Conservation (phyloP, 2,113 vertebrate genomes). For the Tor tambroides region DNA sequence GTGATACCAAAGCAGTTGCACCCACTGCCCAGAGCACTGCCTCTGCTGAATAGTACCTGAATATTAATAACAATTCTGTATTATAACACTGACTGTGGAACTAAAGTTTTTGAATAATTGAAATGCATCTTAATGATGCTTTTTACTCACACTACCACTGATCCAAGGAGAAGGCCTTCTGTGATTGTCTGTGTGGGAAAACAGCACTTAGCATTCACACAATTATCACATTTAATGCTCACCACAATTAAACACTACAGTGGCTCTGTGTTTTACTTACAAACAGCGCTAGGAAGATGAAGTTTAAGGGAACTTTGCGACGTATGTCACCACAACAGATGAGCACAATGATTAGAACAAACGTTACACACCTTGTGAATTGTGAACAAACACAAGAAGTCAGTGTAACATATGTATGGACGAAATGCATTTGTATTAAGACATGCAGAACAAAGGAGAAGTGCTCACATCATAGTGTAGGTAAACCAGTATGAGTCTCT, state of each 20-base stretch:
- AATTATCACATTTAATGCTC: not conserved
- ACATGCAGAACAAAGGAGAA: not conserved
- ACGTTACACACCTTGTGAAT: constrained; percentile 66
- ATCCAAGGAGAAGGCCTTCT: constrained; percentile 80
- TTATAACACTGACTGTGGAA: not conserved
- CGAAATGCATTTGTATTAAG: not conserved
- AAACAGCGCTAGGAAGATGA: constrained; percentile 82
- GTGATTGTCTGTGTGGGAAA: constrained; percentile 71
- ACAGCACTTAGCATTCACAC: constrained; percentile 41
- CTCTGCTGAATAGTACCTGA: constrained; percentile 72
- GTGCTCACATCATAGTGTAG: constrained; percentile 78
- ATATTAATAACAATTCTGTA: constrained; percentile 27
- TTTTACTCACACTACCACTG: constrained; percentile 76
- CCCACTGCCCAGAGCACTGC: constrained; percentile 80
- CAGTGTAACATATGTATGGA: not conserved
- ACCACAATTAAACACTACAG: not conserved
- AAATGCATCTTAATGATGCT: constrained; percentile 36
- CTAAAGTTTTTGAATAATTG: not conserved
- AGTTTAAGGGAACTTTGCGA: constrained; percentile 81
- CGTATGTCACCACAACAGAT: constrained; percentile 77
- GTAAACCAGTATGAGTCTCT: constrained; percentile 71
- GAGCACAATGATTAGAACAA: constrained; percentile 72
- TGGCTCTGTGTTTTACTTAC: constrained; percentile 76
- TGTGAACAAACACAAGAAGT: constrained; percentile 48
- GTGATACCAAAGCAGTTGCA: constrained; percentile 75